These are phyloP conservation scores for Melieria crassipennis DNA, from an alignment of 2,888 invertebrate species.

Conservation along the genomic window DNA sequence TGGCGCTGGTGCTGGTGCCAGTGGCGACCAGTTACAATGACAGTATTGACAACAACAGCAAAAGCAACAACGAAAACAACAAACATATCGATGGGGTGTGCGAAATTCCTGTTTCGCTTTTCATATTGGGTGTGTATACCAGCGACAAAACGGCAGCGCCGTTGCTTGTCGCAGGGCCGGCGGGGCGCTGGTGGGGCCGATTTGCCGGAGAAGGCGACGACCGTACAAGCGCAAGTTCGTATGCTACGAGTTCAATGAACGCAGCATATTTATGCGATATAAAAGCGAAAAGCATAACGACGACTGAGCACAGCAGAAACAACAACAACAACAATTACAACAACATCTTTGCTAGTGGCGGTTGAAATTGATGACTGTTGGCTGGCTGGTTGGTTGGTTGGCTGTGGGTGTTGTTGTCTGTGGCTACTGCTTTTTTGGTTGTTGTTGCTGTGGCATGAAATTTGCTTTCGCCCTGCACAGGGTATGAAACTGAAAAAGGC, in stretches of 20 bases:
- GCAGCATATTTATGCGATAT: conserved; percentile 57
- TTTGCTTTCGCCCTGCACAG: no score
- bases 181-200: not conserved
- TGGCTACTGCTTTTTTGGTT: no score
- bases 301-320: no score
- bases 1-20: not conserved
- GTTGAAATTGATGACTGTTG: no score
- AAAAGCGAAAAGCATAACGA: conserved; percentile 62
- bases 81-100: conserved; percentile 41
- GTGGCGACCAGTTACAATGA: conserved; percentile 25
- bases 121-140: conserved; percentile 62
- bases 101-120: conserved; percentile 59
- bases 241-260: conserved; percentile 51
- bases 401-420: no score
- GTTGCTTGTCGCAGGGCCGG: not conserved
- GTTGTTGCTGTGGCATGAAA: no score
- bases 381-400: no score
- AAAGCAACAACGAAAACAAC: conserved; percentile 7
- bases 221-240: conserved; percentile 40
- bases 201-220: conserved; percentile 55
- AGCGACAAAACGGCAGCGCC: conserved; percentile 25
- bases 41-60: conserved; percentile 7
- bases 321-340: no score
- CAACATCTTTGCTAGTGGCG: no score
- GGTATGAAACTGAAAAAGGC: no score